These are phyloP conservation scores for Macroteleia sp. DNA, from an alignment of 2,888 invertebrate genomes.

Conservation along the genomic window DNA sequence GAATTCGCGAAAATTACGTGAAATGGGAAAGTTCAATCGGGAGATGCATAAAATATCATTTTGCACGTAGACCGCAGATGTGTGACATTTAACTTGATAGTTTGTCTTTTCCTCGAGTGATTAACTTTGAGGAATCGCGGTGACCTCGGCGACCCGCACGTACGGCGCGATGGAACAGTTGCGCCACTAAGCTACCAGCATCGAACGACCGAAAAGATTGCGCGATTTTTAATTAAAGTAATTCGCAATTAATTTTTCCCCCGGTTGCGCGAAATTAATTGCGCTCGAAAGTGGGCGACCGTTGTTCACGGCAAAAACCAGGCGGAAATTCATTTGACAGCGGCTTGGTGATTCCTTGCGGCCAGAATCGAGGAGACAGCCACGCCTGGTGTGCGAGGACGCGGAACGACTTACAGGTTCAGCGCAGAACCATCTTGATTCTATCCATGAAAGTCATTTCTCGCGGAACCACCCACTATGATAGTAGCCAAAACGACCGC, in stretches of 20 bases:
- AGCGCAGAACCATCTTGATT: slow-evolving; percentile 65
- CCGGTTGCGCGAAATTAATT: slow-evolving; percentile 24
- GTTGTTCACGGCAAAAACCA: slow-evolving; percentile 12
- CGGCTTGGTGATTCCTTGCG: slow-evolving; percentile 39
- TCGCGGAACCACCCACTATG: slow-evolving; percentile 72
- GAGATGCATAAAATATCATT: slow-evolving; percentile 58
- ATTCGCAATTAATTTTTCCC: slow-evolving; percentile 22
- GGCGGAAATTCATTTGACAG: slow-evolving; percentile 52
- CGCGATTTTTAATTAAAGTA: slow-evolving; percentile 34
- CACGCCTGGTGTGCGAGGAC: slow-evolving; percentile 82
- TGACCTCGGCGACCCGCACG: slow-evolving; percentile 55
- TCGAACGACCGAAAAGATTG: slow-evolving; percentile 14
- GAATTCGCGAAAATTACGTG: slow-evolving; percentile 59
- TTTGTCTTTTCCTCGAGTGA: slow-evolving; percentile 60
- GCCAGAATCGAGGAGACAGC: slow-evolving; percentile 70
- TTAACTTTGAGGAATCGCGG: slow-evolving; percentile 55
- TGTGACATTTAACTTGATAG: slow-evolving; percentile 65
- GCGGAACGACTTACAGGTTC: slow-evolving; percentile 82
- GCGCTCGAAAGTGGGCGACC: slow-evolving; percentile 17
- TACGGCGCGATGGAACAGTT: slow-evolving; percentile 41
- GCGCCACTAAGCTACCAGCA: slow-evolving; percentile 37
- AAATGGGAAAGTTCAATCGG: slow-evolving; percentile 55
- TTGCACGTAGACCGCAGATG: slow-evolving; percentile 56
- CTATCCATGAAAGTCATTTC: slow-evolving; percentile 68
- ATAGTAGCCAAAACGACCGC: slow-evolving; percentile 56